Percentiles rank a stretch among this genome's conserved stretches.
phyloP scores from a whole-genome alignment of 2,888 invertebrate genomes.

The Lycia hirtaria region DNA sequence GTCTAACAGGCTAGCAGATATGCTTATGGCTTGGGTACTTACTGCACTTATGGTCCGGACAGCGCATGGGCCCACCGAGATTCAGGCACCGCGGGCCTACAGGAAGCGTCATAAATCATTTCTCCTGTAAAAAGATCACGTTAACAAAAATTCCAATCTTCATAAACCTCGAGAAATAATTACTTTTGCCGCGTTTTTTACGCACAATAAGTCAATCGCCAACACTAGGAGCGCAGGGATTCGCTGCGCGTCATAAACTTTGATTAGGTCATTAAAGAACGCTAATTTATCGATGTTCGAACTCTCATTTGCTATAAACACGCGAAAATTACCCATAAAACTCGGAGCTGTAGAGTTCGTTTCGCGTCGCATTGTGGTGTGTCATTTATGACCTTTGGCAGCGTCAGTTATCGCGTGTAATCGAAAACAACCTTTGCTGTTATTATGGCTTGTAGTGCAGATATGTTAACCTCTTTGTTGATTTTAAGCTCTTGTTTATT shows the following conservation, averaged over 20 bases:
- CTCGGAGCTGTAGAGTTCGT: slow-evolving; percentile 52
- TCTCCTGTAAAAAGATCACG: slow-evolving; percentile 70
- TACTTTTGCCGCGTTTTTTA: slow-evolving; percentile 57
- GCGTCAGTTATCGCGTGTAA: slow-evolving; percentile 59
- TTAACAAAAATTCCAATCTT: slow-evolving; percentile 80
- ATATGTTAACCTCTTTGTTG: slow-evolving; percentile 49
- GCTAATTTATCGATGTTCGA: slow-evolving; percentile 83
- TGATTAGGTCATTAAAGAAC: slow-evolving; percentile 85
- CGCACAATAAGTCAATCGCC: slow-evolving; percentile 81
- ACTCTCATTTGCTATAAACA: slow-evolving; percentile 74
- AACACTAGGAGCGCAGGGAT: slow-evolving; percentile 84
- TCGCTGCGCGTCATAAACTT: slow-evolving; percentile 84
- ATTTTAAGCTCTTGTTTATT: slow-evolving; percentile 34
- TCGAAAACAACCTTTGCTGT: slow-evolving; percentile 76
- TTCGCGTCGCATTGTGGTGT: slow-evolving; percentile 44
- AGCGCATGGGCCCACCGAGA: background rate
- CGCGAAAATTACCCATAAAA: slow-evolving; percentile 68
- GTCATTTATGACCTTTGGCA: slow-evolving; percentile 65
- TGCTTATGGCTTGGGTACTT: no score
- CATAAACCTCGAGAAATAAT: slow-evolving; percentile 83
- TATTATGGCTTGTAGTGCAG: slow-evolving; percentile 61
- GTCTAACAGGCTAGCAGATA: no score
- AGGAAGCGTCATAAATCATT: slow-evolving; percentile 77
- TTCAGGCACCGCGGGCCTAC: slow-evolving; percentile 46
- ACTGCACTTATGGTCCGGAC: background rate